Evolutionary conservation across 2,888 invertebrate genomes (phyloP), one percentile per base, ranked within the genome.

Genomic region (Sipunculus nudus): DNA sequence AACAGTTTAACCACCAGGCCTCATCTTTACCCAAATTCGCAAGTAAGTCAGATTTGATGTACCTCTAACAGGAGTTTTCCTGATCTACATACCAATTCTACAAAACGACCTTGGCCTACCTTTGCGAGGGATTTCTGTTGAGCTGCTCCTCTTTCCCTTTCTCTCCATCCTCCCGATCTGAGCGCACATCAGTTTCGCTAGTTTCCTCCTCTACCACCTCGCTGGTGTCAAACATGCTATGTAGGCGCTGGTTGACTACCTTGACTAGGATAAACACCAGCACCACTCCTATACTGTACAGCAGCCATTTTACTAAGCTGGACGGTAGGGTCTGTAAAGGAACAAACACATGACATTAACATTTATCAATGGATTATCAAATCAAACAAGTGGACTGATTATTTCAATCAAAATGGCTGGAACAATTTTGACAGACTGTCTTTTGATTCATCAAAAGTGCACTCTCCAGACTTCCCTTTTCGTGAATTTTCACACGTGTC

Each of bases 171-270:
- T n/a, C n/a, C n/a, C n/a, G n/a, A n/a, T n/a, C n/a, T n/a, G n/a
- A n/a, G n/a, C n/a, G 23, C 23, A 25, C 26, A 13, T 53, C 53
- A 41, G 50, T 52, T 53, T 40, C 31, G 21, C 39, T 48, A 26
- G 32, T 28, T 46, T 46, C 41, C 35, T 78, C 80, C 57, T 80
- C 78, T 29, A 79, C 76, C 53, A 79, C 90, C 84, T 96, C 95
- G n/a, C 91, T 91, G 16, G 94, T 94, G 85, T 97, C 96, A 84
- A 96, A 97, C 87, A 96, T 90, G 74, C 91, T 90, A 85, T 97
- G 97, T 62, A 97, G 88, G 45, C 91, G 90, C 85, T 91, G 91
- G 86, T 96, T 97, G 72, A 93, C 86, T 62, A 92, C 85, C 86
- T 99, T 99, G 65, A 98, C 87, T 52, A 88, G 81, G 13, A 91